phyloP scores from a whole-genome alignment of 2,797 vertebrate species.

The Acrocephalus scirpaceus region DNA sequence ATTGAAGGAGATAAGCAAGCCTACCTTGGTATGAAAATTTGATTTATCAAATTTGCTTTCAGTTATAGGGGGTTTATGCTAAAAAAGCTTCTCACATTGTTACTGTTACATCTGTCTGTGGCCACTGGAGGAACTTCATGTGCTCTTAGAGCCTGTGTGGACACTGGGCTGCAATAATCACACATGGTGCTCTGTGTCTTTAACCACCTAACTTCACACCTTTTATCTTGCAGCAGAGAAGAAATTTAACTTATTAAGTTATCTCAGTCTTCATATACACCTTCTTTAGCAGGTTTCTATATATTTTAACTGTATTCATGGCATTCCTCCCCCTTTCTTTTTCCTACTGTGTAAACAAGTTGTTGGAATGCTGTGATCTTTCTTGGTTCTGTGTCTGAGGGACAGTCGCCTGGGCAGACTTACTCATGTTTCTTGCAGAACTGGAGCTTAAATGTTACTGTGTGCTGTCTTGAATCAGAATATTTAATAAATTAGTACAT shows the following conservation, averaged over 20 bases:
- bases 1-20: conserved; percentile 73
- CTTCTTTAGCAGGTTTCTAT: neutral
- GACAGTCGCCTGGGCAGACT: neutral
- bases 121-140: neutral
- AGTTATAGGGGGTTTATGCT: neutral
- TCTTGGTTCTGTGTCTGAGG: neutral
- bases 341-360: neutral
- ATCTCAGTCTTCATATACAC: neutral
- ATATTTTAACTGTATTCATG: neutral
- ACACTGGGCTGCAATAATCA: neutral
- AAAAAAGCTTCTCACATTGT: neutral
- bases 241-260: neutral
- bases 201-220: neutral
- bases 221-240: neutral
- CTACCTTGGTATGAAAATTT: conserved; percentile 81
- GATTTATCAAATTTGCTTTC: neutral
- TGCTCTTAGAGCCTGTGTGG: neutral
- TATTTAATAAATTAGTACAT: neutral
- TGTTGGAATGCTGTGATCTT: neutral
- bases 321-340: neutral
- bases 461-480: neutral
- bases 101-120: neutral
- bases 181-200: neutral
- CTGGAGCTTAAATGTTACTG: neutral
- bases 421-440: neutral